Percentiles rank a stretch among this genome's conserved stretches.
These are phyloP conservation scores for Trichogramma evanescens DNA, from an alignment of 2,888 invertebrate genomes.

Conservation along the genomic window DNA sequence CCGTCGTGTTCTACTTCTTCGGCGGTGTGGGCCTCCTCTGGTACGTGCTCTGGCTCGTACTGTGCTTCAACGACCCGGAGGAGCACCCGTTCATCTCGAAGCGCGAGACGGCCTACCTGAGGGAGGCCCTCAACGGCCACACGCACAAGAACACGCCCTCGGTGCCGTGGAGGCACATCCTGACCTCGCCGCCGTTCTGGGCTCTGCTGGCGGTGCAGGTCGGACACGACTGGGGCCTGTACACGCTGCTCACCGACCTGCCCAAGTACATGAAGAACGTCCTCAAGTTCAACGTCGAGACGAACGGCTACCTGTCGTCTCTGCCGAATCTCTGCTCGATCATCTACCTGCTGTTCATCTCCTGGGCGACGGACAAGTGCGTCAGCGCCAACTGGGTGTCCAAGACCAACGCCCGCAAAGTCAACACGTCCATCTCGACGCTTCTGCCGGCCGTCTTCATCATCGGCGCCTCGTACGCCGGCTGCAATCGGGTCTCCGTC, in stretches of 20 bases:
- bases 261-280: slow-evolving; percentile 48
- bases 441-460: slow-evolving; percentile 49
- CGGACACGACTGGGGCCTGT: slow-evolving; percentile 45
- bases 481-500: slow-evolving; percentile 44
- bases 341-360: slow-evolving; percentile 43
- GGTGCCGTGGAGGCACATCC: slow-evolving; percentile 38
- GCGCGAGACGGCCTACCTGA: slow-evolving; percentile 36
- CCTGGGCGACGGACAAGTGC: slow-evolving; percentile 46
- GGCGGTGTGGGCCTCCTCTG: slow-evolving; percentile 68
- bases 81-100: slow-evolving; percentile 46
- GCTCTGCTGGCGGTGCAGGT: slow-evolving; percentile 62
- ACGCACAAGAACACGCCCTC: slow-evolving; percentile 37
- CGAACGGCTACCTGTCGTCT: slow-evolving; percentile 46
- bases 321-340: slow-evolving; percentile 48
- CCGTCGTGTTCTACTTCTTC: slow-evolving; percentile 74
- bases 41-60: slow-evolving; percentile 60
- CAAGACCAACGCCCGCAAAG: slow-evolving; percentile 47
- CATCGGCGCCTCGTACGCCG: slow-evolving; percentile 49
- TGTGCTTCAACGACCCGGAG: slow-evolving; percentile 42
- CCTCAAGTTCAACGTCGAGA: slow-evolving; percentile 44
- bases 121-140: slow-evolving; percentile 37
- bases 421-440: slow-evolving; percentile 49
- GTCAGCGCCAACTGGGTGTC: slow-evolving; percentile 39
- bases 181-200: slow-evolving; percentile 61
- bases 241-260: slow-evolving; percentile 43